Conservation (phyloP, 2,888 invertebrate species). For the Synergus gifuensis region DNA sequence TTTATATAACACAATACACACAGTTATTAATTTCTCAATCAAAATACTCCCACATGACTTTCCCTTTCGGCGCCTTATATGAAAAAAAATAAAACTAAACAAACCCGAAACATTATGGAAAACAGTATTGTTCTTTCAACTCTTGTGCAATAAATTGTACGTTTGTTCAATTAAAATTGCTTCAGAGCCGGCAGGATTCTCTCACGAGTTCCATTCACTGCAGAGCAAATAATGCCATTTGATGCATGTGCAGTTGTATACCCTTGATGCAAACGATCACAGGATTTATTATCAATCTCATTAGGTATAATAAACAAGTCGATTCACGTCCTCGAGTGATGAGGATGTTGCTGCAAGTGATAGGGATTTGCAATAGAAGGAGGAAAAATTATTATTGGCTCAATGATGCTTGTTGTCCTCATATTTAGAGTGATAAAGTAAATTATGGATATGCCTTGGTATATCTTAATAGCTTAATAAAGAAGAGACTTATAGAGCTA, state of each 20-base stretch:
- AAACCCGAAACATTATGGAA: not conserved
- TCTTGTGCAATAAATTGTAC: not conserved
- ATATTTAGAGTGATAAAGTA: not conserved
- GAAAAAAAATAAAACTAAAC: too few relatives aligned
- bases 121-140: not conserved
- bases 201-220: slow-evolving; percentile 32
- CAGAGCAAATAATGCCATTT: slow-evolving; percentile 21
- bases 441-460: not conserved
- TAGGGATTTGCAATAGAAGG: slow-evolving; percentile 8
- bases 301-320: slow-evolving; percentile 32
- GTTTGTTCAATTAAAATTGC: slow-evolving; percentile 16
- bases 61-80: not conserved
- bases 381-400: not conserved
- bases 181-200: not conserved
- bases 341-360: slow-evolving; percentile 27
- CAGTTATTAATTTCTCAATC: not conserved
- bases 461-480: not conserved
- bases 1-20: not conserved
- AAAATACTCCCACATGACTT: not conserved
- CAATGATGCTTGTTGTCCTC: slow-evolving; percentile 14
- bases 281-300: slow-evolving; percentile 36
- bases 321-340: slow-evolving; percentile 32
- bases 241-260: not conserved
- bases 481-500: not conserved
- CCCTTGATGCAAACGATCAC: slow-evolving; percentile 8